Evolutionary conservation across 2,797 vertebrate genomes (phyloP).

Genomic region (Pangasius macronema): DNA sequence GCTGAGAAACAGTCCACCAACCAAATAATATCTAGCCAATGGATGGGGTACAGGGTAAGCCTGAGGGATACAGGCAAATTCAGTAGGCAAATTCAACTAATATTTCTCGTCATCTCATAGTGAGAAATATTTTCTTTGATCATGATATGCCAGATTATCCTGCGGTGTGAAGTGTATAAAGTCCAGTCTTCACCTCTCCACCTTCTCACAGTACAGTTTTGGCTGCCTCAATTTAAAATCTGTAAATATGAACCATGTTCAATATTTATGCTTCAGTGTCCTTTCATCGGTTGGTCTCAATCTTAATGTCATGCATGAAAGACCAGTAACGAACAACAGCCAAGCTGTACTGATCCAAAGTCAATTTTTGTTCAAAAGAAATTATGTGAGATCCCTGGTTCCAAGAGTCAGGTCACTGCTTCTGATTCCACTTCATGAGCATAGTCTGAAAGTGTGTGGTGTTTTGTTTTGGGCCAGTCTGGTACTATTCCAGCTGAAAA

Average conservation of each 20-base stretch:
- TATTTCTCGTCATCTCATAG: background rate
- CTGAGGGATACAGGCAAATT: background rate
- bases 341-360: background rate
- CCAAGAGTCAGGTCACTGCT: background rate
- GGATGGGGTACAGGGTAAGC: background rate
- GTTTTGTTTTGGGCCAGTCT: background rate
- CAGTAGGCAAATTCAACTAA: background rate
- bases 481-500: constrained; percentile 74
- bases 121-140: background rate
- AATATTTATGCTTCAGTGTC: background rate
- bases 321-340: background rate
- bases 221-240: background rate
- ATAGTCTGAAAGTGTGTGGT: background rate
- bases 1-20: background rate
- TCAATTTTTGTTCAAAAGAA: background rate
- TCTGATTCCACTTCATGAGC: background rate
- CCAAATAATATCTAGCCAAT: background rate
- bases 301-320: background rate
- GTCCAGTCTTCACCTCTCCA: background rate
- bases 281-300: background rate
- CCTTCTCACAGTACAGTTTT: background rate
- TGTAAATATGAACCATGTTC: background rate
- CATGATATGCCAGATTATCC: background rate
- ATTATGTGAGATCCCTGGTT: background rate
- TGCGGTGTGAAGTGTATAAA: background rate